A percentile compares a stretch with the other conserved stretches of the same genome.
These are phyloP conservation scores for Yasuhikotakia modesta DNA, from an alignment of 2,797 vertebrate species.

Conservation along the genomic window DNA sequence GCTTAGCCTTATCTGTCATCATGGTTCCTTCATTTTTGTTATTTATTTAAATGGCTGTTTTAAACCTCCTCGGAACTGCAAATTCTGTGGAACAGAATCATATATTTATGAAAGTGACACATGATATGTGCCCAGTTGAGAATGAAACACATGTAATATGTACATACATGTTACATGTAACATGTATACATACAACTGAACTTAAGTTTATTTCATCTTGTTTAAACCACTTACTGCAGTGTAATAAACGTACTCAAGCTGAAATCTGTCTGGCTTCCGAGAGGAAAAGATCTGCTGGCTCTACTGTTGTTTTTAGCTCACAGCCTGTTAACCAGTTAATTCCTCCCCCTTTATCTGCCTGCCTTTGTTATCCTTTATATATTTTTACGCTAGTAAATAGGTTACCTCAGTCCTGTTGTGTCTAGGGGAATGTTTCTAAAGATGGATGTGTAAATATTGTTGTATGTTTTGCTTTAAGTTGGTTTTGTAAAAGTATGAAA, in stretches of 20 bases:
- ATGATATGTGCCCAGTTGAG: slow-evolving; percentile 53
- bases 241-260: slow-evolving; percentile 36
- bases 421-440: slow-evolving; percentile 67
- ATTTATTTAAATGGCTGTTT: slow-evolving; percentile 39
- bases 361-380: background rate
- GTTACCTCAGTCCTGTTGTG: slow-evolving; percentile 78
- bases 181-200: slow-evolving; percentile 29
- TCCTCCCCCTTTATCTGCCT: slow-evolving; percentile 46
- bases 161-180: slow-evolving; percentile 6
- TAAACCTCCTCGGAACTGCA: slow-evolving; percentile 28
- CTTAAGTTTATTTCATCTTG: background rate
- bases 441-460: slow-evolving; percentile 75
- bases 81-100: slow-evolving; percentile 42
- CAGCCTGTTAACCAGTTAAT: too few relatives aligned
- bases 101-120: slow-evolving; percentile 46
- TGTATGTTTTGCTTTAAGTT: slow-evolving; percentile 49
- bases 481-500: slow-evolving; percentile 59
- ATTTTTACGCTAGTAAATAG: slow-evolving; percentile 20
- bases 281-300: slow-evolving; percentile 4
- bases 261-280: background rate
- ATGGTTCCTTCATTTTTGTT: slow-evolving; percentile 43
- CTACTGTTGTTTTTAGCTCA: background rate
- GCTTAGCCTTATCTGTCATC: slow-evolving; percentile 41
- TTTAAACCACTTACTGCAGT: slow-evolving; percentile 50
- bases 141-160: slow-evolving; percentile 60